Evolutionary conservation across 2,888 invertebrate species (phyloP).

Genomic region (Copidosoma aretas): DNA sequence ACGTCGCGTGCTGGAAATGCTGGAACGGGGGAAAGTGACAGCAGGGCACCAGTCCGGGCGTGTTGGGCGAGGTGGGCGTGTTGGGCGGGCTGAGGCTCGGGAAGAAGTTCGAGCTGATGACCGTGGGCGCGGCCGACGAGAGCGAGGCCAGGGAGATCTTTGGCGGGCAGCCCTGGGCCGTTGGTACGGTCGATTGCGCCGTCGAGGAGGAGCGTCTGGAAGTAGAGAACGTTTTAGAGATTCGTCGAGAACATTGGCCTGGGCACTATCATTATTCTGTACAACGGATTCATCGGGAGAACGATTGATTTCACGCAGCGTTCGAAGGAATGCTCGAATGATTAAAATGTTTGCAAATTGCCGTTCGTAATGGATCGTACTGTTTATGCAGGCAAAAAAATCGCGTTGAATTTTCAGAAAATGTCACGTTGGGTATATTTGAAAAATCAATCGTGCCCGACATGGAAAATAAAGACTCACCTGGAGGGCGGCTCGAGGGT

Average conservation of each 20-base stretch:
- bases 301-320: too few species aligned
- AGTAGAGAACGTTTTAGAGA: too few species aligned
- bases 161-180: conserved; percentile 15
- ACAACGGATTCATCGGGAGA: too few species aligned
- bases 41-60: background rate
- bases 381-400: too few species aligned
- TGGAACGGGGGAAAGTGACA: background rate
- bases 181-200: background rate
- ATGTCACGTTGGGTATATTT: too few species aligned
- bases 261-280: too few species aligned
- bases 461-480: background rate
- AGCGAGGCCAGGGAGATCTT: conserved; percentile 22
- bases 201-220: conserved; percentile 18
- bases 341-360: too few species aligned
- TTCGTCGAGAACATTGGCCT: too few species aligned
- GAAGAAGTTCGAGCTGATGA: conserved; percentile 22
- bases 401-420: too few species aligned
- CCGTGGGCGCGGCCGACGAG: conserved; percentile 5
- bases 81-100: conserved; percentile 32
- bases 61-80: conserved; percentile 27
- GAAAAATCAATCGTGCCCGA: background rate
- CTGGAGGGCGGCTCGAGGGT: background rate
- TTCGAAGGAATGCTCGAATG: too few species aligned
- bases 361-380: too few species aligned
- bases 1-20: conserved; percentile 13